phyloP scores from a whole-genome alignment of 2,888 invertebrate genomes.

The Acronicta leporina region DNA sequence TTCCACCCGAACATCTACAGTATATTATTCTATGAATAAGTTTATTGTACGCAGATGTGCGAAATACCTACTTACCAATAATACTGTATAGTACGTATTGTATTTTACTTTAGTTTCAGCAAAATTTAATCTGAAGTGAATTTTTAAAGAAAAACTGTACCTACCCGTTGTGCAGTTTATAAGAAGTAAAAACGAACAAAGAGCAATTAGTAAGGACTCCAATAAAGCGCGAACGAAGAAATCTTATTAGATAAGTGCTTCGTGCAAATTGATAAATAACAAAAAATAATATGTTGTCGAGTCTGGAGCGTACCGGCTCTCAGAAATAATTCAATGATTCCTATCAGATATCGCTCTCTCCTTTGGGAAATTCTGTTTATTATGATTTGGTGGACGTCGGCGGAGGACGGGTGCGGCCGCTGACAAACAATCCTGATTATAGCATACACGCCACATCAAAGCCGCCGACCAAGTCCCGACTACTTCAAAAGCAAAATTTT shows the following conservation, averaged over 20 bases:
- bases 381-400: conserved; percentile 64
- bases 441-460: conserved; percentile 82
- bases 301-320: conserved; percentile 32
- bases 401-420: conserved; percentile 57
- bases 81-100: conserved; percentile 32
- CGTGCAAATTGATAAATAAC: conserved; percentile 52
- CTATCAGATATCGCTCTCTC: conserved; percentile 65
- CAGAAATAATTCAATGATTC: conserved; percentile 72
- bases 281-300: conserved; percentile 47
- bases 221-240: conserved; percentile 31
- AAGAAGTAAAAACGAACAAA: conserved; percentile 30
- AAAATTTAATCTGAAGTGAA: conserved; percentile 14
- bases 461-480: conserved; percentile 68
- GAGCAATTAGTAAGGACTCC: conserved; percentile 41
- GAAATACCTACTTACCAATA: conserved; percentile 55
- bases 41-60: conserved; percentile 70
- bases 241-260: conserved; percentile 44
- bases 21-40: conserved; percentile 85
- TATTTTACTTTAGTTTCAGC: conserved; percentile 6
- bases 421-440: conserved; percentile 78
- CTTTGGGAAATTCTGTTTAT: conserved; percentile 74
- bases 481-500: conserved; percentile 87
- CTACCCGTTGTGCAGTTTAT: conserved; percentile 11
- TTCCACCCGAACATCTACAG: conserved; percentile 78
- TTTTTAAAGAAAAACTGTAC: conserved; percentile 2